Base-by-base conservation (phyloP, 2,888 invertebrate species). In the Xestia xanthographa region DNA sequence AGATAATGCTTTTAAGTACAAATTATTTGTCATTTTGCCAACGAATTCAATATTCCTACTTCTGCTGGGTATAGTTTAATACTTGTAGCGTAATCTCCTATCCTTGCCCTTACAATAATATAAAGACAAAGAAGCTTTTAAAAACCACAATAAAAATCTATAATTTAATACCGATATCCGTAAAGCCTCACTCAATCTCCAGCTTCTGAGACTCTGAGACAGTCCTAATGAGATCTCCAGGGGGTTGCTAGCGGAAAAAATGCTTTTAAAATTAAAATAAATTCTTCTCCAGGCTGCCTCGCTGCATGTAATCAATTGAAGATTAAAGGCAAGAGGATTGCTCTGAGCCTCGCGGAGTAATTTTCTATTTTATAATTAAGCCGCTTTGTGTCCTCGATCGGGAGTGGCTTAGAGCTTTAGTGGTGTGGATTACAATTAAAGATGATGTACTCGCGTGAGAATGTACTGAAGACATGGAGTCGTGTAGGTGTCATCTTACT, bases 181-280 rank as follows among this genome's bases (percentile, higher is more conserved):
- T 65, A 79, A 77, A 85, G 85, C 77, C 77, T 73, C 66, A 67
- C 65, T 79, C 84, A 82, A 86, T 86, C 79, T 75, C 82, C 62
- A 82, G 82, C 82, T 76, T 74, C 83, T 81, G 82, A 86, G 80
- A 82, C 85, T 73, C 83, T 81, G 81, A 86, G 80, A 82, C 85
- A 86, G 60, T 79, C 79, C 83, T 95, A 95, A 95, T 94, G 93
- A 95, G 93, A 90, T 93, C 95, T 89, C 94, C 45, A 78, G 92
- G 86, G 91, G 91, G 90, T 90, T 90, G 87, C 87, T 88, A 90
- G 82, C 72, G 79, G 82, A 90, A 92, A 92, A 92, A 93, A 92
- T 91, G 87, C 90, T 90, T 93, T 93, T 90, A 92, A 94, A 94
- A 92, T 95, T 92, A 93, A 94, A 92, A 93, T 92, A 91, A 92